These are phyloP conservation scores for Balaeniceps rex DNA, from an alignment of 2,113 vertebrate species.

Conservation along the genomic window DNA sequence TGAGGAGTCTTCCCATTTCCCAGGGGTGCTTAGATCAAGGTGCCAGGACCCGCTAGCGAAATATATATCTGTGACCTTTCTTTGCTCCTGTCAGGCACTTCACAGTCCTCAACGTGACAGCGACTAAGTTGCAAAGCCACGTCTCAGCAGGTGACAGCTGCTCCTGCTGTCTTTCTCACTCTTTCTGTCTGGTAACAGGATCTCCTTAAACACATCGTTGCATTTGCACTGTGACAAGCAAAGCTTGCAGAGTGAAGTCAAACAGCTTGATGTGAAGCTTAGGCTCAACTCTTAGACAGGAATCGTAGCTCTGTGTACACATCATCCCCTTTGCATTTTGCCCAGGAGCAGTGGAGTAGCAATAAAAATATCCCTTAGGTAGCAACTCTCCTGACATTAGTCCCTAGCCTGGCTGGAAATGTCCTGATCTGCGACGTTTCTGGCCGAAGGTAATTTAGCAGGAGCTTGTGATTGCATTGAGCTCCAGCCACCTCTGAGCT, in stretches of 20 bases:
- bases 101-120: not conserved
- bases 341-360: not conserved
- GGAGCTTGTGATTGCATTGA: not conserved
- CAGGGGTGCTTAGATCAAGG: not conserved
- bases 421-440: not conserved
- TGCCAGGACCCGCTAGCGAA: not conserved
- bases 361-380: constrained; percentile 20
- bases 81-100: not conserved
- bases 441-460: constrained; percentile 27
- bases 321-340: not conserved
- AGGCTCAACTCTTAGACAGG: not conserved
- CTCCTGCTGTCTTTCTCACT: constrained; percentile 9
- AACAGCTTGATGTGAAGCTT: not conserved
- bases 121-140: fast-evolving
- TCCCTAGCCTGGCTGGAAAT: constrained; percentile 7
- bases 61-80: not conserved
- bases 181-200: not conserved
- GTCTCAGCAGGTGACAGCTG: constrained; percentile 9
- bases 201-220: not conserved
- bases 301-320: not conserved
- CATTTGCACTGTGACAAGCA: not conserved
- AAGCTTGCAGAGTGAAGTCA: not conserved
- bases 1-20: not conserved
- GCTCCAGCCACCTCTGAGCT: not conserved
- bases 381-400: not conserved